A percentile compares a stretch with the other conserved stretches of the same genome.
These are phyloP conservation scores for Poeciliopsis occidentalis DNA, from an alignment of 2,113 vertebrate species.

Conservation along the genomic window DNA sequence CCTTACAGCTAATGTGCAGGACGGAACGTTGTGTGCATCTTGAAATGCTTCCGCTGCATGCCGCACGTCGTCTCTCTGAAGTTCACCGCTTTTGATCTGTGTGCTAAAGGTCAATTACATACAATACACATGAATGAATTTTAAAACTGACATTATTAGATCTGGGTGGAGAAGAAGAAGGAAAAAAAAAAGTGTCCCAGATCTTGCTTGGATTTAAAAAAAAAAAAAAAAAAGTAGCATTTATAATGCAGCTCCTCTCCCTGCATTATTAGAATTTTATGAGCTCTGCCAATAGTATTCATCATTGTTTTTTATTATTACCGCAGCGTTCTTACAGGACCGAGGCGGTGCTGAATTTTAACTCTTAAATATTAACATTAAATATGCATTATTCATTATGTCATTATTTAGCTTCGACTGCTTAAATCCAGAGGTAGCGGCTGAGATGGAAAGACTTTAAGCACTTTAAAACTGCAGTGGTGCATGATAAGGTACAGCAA, in stretches of 20 bases:
- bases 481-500: neutral
- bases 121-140: conserved; percentile 12
- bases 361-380: conserved; percentile 55
- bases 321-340: conserved; percentile 8
- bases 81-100: neutral
- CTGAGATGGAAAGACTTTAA: conserved; percentile 10
- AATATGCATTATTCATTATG: conserved; percentile 51
- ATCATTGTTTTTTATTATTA: conserved; percentile 20
- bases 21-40: neutral
- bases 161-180: neutral
- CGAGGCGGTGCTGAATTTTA: conserved; percentile 11
- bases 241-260: conserved; percentile 36
- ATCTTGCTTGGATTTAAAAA: conserved; percentile 15
- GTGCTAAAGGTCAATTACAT: conserved; percentile 4
- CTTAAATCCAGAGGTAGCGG: conserved; percentile 19
- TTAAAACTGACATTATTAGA: conserved; percentile 18
- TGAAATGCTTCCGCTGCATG: neutral
- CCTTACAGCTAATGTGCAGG: conserved; percentile 6
- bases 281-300: conserved; percentile 48
- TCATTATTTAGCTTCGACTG: conserved; percentile 41
- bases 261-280: conserved; percentile 45
- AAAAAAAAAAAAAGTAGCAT: conserved; percentile 20
- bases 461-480: conserved; percentile 11
- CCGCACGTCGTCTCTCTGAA: neutral
- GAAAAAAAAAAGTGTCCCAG: neutral